phyloP scores from a whole-genome alignment of 2,113 vertebrate species.

The Clarias batrachus region DNA sequence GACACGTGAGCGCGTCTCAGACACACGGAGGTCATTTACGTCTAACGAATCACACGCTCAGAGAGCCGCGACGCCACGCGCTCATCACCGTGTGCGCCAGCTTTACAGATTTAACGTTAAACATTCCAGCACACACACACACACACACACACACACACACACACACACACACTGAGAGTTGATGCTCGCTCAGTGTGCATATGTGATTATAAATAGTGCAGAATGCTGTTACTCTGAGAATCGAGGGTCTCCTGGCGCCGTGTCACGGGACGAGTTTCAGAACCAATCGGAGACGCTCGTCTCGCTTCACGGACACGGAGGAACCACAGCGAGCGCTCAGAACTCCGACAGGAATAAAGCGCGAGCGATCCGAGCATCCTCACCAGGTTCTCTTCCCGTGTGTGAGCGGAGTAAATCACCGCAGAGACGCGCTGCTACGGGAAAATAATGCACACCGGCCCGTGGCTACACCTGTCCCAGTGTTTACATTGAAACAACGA shows the following conservation, averaged over 20 bases:
- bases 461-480: too few relatives aligned
- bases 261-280: not conserved
- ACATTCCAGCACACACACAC: not conserved
- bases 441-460: not conserved
- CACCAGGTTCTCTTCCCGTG: not conserved
- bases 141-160: not conserved
- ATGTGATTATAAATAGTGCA: not conserved
- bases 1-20: not conserved
- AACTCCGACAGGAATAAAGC: not conserved
- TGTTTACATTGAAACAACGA: too few relatives aligned
- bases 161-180: not conserved
- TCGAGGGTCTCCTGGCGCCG: not conserved
- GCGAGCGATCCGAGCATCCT: not conserved
- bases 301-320: not conserved
- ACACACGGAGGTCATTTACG: constrained; percentile 34
- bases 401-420: not conserved
- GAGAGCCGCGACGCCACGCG: not conserved
- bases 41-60: not conserved
- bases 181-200: not conserved
- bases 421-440: not conserved
- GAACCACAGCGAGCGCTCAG: not conserved
- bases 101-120: not conserved
- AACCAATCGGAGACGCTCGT: not conserved
- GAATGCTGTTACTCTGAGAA: not conserved
- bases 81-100: not conserved